Evolutionary conservation across 1,140 invertebrate species (phyloP).

Genomic region (Drosophila kurseongensis): DNA sequence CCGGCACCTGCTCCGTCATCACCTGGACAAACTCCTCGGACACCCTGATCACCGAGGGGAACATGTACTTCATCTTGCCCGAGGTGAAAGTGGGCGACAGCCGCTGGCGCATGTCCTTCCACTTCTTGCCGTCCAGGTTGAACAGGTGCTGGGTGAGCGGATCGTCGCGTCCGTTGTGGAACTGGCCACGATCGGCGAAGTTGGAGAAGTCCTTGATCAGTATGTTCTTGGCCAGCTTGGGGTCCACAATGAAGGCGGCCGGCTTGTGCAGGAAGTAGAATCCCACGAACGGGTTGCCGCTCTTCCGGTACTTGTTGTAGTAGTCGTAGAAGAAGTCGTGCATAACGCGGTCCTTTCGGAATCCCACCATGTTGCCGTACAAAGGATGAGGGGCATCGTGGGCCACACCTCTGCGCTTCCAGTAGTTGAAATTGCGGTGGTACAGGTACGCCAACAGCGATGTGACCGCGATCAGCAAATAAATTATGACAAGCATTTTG

Average conservation of each 20-base stretch:
- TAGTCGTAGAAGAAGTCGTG: conserved; percentile 40
- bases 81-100: conserved; percentile 86
- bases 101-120: conserved; percentile 85
- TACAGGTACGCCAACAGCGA: conserved; percentile 47
- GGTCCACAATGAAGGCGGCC: conserved; percentile 52
- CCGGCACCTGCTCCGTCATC: conserved; percentile 58
- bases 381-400: conserved; percentile 77
- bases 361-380: conserved; percentile 78
- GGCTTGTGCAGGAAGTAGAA: conserved; percentile 55
- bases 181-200: conserved; percentile 85
- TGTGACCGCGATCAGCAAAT: conserved; percentile 44
- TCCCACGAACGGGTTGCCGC: conserved; percentile 62
- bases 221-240: conserved; percentile 85
- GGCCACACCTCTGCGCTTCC: conserved; percentile 83
- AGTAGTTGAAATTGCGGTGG: conserved; percentile 73
- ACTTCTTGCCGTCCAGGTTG: conserved; percentile 83
- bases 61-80: conserved; percentile 87
- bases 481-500: conserved; percentile 55
- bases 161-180: conserved; percentile 82
- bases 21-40: conserved; percentile 59
- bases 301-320: conserved; percentile 63
- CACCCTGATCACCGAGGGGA: conserved; percentile 82
- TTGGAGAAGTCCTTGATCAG: conserved; percentile 86
- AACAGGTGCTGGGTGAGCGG: conserved; percentile 76
- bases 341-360: conserved; percentile 31